Base-by-base conservation (phyloP, 2,113 vertebrate species). In the Oenanthe melanoleuca region DNA sequence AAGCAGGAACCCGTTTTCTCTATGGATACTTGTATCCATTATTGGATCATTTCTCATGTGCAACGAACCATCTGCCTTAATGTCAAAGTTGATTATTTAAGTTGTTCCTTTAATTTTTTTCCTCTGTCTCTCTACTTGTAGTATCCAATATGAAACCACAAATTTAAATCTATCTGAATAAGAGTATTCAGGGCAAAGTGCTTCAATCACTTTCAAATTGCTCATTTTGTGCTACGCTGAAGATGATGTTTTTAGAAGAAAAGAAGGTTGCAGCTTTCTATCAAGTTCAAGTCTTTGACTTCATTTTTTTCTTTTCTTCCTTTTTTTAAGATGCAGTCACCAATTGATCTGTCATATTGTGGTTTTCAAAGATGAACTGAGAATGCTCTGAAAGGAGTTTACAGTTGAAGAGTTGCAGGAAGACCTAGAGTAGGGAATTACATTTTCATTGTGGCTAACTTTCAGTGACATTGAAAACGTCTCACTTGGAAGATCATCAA, bases 381-480 rank as follows among this genome's bases (percentile, higher is more conserved):
- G 66, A 95, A 87, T 73, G 50, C 49, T 94, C 87, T 88, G 87
- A 95, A 96, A 92, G 78, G 33, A 94, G 81, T 63, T 34, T 88
- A 66, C 78, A 63, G 84, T n/a, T 88, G 73, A 96, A 91, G 84
- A 89, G 83, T 73, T 91, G 53, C 80, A 91, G 70, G 73, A 95
- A 95, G 85, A 92, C 79, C 59, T 72, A 52, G 61, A 69, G 70
- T 38, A 92, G 78, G 84, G 93, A 96, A 95, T 95, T 95, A 95
- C 91, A 95, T 95, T 96, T 96, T 94, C 89, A 95, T 69, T 94
- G 89, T 95, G 84, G 78, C 59, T 93, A 86, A 87, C 89, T 92
- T 95, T 93, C 85, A 95, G 55, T 89, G 89, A 85, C 86, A 92
- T 29, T 87, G 89, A 92, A 93, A 86, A 95, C 59, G 75, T 83